These are phyloP conservation scores for Crotalus horridus DNA, from an alignment of 2,113 vertebrate genomes.

Conservation along the genomic window DNA sequence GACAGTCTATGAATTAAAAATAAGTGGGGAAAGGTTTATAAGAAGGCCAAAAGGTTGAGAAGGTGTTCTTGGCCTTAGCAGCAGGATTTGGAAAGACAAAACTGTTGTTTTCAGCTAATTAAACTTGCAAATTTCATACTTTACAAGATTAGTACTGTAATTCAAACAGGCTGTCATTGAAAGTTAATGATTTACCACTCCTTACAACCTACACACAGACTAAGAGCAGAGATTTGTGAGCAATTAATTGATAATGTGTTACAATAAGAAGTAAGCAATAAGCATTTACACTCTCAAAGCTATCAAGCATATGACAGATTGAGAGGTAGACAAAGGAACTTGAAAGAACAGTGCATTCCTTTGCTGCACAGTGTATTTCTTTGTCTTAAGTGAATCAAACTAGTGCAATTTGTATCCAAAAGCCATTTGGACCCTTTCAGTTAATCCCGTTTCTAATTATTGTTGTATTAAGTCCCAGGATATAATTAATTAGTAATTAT, in stretches of 20 bases:
- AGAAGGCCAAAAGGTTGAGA: not conserved
- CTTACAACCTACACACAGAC: conserved; percentile 47
- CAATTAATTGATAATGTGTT: conserved; percentile 68
- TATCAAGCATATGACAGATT: conserved; percentile 3
- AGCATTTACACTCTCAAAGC: conserved; percentile 38
- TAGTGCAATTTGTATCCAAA: conserved; percentile 52
- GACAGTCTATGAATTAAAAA: not conserved
- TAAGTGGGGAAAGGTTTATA: not conserved
- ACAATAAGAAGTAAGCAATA: conserved; percentile 54
- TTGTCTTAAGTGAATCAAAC: conserved; percentile 51
- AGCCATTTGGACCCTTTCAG: conserved; percentile 53
- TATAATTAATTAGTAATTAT: not conserved
- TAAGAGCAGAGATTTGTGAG: conserved; percentile 45
- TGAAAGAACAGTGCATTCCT: conserved; percentile 17
- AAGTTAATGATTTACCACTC: conserved; percentile 65
- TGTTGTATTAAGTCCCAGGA: conserved; percentile 45
- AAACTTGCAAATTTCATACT: conserved; percentile 58
- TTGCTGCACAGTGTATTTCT: conserved; percentile 25
- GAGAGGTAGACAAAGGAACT: conserved; percentile 21
- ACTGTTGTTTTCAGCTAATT: conserved; percentile 41
- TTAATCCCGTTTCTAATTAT: conserved; percentile 60
- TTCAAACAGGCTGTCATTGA: conserved; percentile 48
- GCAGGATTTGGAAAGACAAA: conserved; percentile 44
- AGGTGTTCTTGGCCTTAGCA: not conserved
- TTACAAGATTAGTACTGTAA: conserved; percentile 43